Conservation (phyloP, 2,113 vertebrate genomes). For the Lynx canadensis region DNA sequence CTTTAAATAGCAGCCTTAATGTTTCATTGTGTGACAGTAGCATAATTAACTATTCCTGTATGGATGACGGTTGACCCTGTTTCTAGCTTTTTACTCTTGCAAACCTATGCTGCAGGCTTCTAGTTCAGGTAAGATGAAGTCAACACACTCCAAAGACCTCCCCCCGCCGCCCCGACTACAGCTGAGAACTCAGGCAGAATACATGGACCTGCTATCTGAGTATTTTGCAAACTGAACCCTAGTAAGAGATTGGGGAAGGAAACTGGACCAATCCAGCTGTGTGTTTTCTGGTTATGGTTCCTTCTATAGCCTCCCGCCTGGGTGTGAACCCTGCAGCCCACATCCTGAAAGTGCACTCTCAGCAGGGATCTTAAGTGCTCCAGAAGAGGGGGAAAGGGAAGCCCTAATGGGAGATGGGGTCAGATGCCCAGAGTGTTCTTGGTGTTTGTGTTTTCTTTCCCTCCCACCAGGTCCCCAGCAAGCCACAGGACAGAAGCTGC, state of each 20-base stretch:
- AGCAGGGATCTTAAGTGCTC: neutral
- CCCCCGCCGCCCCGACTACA: rapidly evolving
- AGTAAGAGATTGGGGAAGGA: neutral
- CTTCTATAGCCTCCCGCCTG: neutral
- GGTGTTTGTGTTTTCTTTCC: neutral
- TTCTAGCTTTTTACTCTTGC: neutral
- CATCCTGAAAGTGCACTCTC: no score
- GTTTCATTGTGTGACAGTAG: neutral
- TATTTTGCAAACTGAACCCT: no score
- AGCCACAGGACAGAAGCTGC: neutral
- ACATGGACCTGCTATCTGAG: neutral
- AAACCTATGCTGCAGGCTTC: neutral
- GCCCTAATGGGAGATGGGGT: neutral
- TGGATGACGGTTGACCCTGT: neutral
- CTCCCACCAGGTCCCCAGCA: neutral
- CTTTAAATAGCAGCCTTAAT: neutral
- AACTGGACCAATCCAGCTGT: neutral
- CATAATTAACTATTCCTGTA: no score
- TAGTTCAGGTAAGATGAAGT: neutral
- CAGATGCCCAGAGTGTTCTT: neutral
- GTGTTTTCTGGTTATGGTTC: neutral
- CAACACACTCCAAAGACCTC: no score
- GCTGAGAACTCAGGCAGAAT: neutral
- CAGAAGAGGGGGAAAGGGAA: neutral
- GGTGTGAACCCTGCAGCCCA: neutral